Base-by-base conservation (phyloP, 1,140 invertebrate genomes). In the Tenebrio molitor region DNA sequence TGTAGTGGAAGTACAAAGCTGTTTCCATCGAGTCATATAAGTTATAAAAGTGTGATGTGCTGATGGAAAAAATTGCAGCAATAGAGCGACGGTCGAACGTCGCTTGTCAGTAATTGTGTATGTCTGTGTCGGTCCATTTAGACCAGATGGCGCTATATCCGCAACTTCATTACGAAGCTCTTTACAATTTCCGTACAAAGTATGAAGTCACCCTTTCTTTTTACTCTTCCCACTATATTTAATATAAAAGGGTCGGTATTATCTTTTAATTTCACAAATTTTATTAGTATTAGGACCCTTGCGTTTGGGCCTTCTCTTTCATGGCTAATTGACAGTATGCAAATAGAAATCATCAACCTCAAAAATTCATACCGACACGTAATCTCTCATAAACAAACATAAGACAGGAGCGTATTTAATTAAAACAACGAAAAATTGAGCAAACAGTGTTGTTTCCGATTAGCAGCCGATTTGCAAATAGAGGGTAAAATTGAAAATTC, bases 91-190 rank as follows among this genome's bases (percentile, higher is more conserved):
- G 64, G 36, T 66, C 64, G 36, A 29, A 42, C 36, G 8, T 68
- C 65, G 29, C 42, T 21, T 25, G 41, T 64, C 71, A 63, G 71
- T 73, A 73, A 73, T 73, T 73, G 65, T 73, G 50, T 73, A 69
- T 73, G 71, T 69, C 65, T 69, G 53, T 65, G 69, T 36, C 58
- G 71, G 71, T 73, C 71, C 65, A 73, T 73, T 73, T 64, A 12
- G 50, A 62, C 36, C 71, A 73, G 65, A 73, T 73, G 71, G 69
- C 65, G 71, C 71, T 69, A 73, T 73, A 73, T 73, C 71, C 65
- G 71, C 71, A 73, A 73, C 71, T 73, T 73, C 71, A 73, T 73
- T 73, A 69, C 53, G 65, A 50, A 69, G 25, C 46, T 69, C 71
- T 69, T 73, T 69, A 69, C 71, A 73, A 69, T 73, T 73, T 73